These are phyloP conservation scores for Nymphalis c-album DNA, from an alignment of 2,888 invertebrate species.

Conservation along the genomic window DNA sequence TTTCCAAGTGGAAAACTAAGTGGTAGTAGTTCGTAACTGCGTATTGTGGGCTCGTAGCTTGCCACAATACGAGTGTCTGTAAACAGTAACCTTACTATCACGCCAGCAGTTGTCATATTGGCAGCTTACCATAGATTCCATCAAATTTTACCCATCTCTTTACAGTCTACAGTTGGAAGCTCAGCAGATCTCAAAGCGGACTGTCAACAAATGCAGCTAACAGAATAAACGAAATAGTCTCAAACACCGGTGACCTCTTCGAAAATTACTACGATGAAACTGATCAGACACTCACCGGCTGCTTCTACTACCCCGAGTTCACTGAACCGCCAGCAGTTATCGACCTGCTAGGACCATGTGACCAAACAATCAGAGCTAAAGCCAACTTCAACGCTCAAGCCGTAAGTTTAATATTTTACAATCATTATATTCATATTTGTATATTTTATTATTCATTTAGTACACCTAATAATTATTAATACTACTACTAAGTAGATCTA, in stretches of 20 bases:
- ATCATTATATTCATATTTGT: neutral
- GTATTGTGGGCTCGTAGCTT: too few species aligned
- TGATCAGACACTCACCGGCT: constrained; percentile 54
- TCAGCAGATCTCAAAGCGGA: constrained; percentile 53
- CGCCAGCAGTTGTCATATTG: too few species aligned
- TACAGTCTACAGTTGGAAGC: constrained; percentile 71
- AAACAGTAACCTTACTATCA: too few species aligned
- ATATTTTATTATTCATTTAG: too few species aligned
- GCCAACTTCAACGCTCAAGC: constrained; percentile 50
- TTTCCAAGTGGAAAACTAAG: too few species aligned
- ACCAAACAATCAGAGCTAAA: constrained; percentile 52
- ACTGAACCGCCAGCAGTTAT: constrained; percentile 49
- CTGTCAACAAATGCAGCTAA: constrained; percentile 49
- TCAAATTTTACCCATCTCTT: constrained; percentile 5
- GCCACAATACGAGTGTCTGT: too few species aligned
- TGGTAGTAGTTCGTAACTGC: too few species aligned
- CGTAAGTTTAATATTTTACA: constrained; percentile 47
- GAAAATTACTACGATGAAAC: constrained; percentile 57
- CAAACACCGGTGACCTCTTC: constrained; percentile 53
- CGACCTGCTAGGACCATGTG: constrained; percentile 57
- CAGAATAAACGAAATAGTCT: constrained; percentile 50
- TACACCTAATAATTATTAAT: too few species aligned
- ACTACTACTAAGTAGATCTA: too few species aligned
- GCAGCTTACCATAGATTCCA: too few species aligned
- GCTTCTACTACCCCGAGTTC: constrained; percentile 68